phyloP scores from a whole-genome alignment of 2,113 vertebrate species.

The Ifrita kowaldi region DNA sequence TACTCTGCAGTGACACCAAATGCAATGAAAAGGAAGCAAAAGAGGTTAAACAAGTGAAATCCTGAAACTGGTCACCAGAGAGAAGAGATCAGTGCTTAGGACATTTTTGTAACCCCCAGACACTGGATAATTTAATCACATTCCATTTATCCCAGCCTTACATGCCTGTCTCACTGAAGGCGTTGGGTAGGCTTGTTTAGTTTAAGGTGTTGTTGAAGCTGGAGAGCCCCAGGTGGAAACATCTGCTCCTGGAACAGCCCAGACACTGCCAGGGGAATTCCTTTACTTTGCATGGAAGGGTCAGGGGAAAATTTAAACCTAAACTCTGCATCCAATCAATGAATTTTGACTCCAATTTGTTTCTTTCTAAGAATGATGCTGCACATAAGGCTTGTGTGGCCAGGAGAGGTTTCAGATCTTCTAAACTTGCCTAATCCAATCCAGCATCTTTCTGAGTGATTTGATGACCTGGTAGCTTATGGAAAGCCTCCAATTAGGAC shows the following conservation, averaged over 20 bases:
- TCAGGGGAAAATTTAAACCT: neutral
- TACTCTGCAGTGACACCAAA: neutral
- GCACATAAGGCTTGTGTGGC: neutral
- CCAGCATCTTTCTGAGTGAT: neutral
- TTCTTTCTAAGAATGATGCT: neutral
- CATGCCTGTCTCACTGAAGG: neutral
- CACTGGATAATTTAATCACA: neutral
- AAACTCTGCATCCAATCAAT: neutral
- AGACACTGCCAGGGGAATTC: neutral
- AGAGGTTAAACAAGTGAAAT: neutral
- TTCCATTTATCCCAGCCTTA: neutral
- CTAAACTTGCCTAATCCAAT: neutral
- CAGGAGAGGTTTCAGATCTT: neutral
- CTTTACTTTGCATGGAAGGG: neutral
- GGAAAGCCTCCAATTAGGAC: neutral
- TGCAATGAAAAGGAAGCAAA: neutral
- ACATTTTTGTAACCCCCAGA: neutral
- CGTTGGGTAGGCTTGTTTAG: fast-evolving
- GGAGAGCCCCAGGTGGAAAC: neutral
- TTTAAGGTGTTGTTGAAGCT: neutral
- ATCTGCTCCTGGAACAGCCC: neutral
- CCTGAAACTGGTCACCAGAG: neutral
- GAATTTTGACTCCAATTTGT: neutral
- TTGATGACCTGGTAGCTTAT: neutral
- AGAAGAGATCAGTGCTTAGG: neutral